phyloP scores from a whole-genome alignment of 2,888 invertebrate species.

The Monopis laevigella region DNA sequence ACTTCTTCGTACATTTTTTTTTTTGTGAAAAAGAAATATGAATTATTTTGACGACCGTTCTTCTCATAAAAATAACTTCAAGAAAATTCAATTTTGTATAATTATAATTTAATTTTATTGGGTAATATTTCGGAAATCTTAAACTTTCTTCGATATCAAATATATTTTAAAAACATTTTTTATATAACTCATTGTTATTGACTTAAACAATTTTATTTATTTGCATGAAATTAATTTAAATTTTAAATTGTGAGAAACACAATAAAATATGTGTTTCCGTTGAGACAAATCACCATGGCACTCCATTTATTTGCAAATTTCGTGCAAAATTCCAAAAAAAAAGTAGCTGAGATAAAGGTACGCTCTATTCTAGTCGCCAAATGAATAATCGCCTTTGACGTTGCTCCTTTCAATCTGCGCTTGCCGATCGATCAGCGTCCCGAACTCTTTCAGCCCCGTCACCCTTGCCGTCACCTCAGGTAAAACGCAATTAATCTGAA shows the following conservation, averaged over 20 bases:
- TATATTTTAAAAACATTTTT: too few species aligned
- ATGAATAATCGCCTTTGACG: slow-evolving; percentile 68
- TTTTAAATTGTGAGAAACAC: slow-evolving; percentile 49
- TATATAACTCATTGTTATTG: too few species aligned
- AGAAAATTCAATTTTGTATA: too few species aligned
- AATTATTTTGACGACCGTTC: too few species aligned
- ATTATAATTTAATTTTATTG: too few species aligned
- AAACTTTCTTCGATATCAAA: too few species aligned
- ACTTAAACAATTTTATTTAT: not conserved
- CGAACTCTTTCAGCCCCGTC: slow-evolving; percentile 61
- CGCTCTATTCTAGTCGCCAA: too few species aligned
- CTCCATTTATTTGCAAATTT: slow-evolving; percentile 66
- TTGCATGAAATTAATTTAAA: slow-evolving; percentile 14
- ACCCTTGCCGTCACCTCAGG: slow-evolving; percentile 60
- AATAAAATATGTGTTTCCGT: slow-evolving; percentile 36
- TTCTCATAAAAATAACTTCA: too few species aligned
- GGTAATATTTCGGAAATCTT: too few species aligned
- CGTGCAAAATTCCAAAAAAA: slow-evolving; percentile 60
- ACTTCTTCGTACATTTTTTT: slow-evolving; percentile 11
- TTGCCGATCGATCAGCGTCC: slow-evolving; percentile 62
- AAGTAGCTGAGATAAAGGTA: slow-evolving; percentile 56
- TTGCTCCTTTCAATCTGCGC: slow-evolving; percentile 63
- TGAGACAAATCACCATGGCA: slow-evolving; percentile 60
- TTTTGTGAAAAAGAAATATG: too few species aligned
- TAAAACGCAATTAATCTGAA: slow-evolving; percentile 65